Evolutionary conservation across 2,888 invertebrate genomes (phyloP).

Genomic region (Andrena fulva): DNA sequence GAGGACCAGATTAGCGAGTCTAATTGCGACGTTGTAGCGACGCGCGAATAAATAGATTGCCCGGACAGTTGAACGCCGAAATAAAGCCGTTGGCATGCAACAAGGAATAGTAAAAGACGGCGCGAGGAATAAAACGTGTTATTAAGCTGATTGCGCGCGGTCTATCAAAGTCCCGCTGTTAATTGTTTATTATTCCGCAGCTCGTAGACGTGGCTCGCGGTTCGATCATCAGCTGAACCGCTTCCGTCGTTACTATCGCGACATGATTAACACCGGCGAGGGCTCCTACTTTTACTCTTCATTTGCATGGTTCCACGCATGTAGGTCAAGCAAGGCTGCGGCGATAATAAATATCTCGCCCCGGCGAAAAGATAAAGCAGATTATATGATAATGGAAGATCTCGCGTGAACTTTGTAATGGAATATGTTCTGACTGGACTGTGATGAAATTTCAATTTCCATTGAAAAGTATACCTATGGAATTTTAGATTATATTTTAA

Average conservation of each 20-base stretch:
- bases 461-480: too few species aligned
- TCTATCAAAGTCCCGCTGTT: neutral
- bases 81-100: slow-evolving; percentile 28
- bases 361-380: neutral
- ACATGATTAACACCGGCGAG: slow-evolving; percentile 30
- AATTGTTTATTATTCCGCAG: slow-evolving; percentile 5
- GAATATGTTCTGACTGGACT: neutral
- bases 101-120: neutral
- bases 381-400: neutral
- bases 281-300: slow-evolving; percentile 6
- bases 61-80: slow-evolving; percentile 13
- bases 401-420: neutral
- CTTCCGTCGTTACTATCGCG: slow-evolving; percentile 47
- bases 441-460: neutral
- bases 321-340: slow-evolving; percentile 2
- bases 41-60: slow-evolving; percentile 53
- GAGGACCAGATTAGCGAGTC: slow-evolving; percentile 26
- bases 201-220: neutral
- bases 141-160: neutral
- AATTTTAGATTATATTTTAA: too few species aligned
- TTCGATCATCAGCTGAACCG: slow-evolving; percentile 5
- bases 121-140: neutral
- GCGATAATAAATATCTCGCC: neutral
- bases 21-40: slow-evolving; percentile 42
- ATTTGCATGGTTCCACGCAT: neutral